Evolutionary conservation across 1,140 invertebrate species (phyloP), one percentile per base, ranked within the genome.

Genomic region (Coelopa frigida): DNA sequence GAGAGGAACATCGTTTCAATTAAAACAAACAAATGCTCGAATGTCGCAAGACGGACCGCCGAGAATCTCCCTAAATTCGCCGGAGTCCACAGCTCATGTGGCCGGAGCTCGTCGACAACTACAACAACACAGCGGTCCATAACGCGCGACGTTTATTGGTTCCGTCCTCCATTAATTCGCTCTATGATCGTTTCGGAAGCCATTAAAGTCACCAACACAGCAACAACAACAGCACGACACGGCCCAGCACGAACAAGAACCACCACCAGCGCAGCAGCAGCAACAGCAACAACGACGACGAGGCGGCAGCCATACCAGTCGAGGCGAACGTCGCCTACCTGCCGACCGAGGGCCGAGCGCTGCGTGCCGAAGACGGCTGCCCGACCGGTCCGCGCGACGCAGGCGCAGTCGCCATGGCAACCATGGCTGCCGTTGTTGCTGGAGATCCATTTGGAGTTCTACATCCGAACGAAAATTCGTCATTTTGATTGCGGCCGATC

Each of bases 171-270:
- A 66, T 65, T 66, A 57, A 66, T 65, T 61, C 59, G 59, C 62
- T 66, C 62, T 65, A 62, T 62, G 62, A 66, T 66, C 54, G 55
- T 57, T 66, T 63, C 62, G 58, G 62, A 61, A 66, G 62, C 62
- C 62, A 66, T 66, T 66, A 66, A 66, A 62, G 54, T 59, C 53
- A 64, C 61, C 59, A 61, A 58, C 58, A 39, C 21, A 8, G 27
- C 27, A 29, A 29, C n/a, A 14, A 29, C 27, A 29, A 29, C 37
- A 39, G 10, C 18, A 39, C 37, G 18, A 39, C n/a, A n/a, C n/a
- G n/a, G n/a, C n/a, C n/a, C n/a, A n/a, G n/a, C n/a, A n/a, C n/a
- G n/a, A n/a, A n/a, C n/a, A n/a, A n/a, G n/a, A n/a, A 50, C 42
- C 43, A 50, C 33, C 31, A 50, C 48, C 51, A 36, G 14, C 24